A percentile compares a stretch with the other conserved stretches of the same genome.
Conservation (phyloP, 2,113 vertebrate genomes). For the Castor canadensis region DNA sequence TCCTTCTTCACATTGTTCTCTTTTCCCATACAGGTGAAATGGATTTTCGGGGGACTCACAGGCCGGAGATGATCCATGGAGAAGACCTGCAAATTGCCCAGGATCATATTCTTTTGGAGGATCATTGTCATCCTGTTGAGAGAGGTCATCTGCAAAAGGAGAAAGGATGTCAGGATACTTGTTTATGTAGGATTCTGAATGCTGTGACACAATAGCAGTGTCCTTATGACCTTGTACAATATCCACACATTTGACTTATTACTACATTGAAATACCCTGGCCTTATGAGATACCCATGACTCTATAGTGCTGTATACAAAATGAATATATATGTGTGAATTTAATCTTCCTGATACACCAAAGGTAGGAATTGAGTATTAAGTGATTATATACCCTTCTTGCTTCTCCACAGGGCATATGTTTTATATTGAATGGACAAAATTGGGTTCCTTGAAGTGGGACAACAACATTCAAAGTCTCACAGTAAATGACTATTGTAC, state of each 20-base stretch:
- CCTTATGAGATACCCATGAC: background rate
- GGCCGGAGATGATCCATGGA: constrained; percentile 96
- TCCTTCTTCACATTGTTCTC: constrained; percentile 63
- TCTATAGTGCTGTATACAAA: background rate
- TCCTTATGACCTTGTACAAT: background rate
- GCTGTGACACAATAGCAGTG: background rate
- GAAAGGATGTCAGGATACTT: constrained; percentile 14
- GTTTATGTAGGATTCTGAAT: constrained; percentile 3
- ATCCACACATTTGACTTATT: background rate
- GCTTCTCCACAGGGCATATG: background rate
- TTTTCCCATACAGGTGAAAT: constrained; percentile 92
- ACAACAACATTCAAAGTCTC: background rate
- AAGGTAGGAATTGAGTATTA: background rate
- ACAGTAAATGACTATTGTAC: background rate
- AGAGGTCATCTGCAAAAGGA: constrained; percentile 80
- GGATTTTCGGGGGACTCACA: constrained; percentile 95
- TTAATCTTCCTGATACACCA: background rate
- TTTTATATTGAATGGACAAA: constrained; percentile 35
- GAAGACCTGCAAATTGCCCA: constrained; percentile 95
- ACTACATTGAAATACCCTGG: background rate
- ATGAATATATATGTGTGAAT: background rate
- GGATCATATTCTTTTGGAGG: constrained; percentile 90
- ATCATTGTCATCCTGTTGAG: constrained; percentile 84
- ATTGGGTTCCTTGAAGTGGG: background rate
- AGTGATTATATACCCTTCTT: background rate